These are phyloP conservation scores for Chelon labrosus DNA, from an alignment of 2,797 vertebrate species.

Conservation along the genomic window DNA sequence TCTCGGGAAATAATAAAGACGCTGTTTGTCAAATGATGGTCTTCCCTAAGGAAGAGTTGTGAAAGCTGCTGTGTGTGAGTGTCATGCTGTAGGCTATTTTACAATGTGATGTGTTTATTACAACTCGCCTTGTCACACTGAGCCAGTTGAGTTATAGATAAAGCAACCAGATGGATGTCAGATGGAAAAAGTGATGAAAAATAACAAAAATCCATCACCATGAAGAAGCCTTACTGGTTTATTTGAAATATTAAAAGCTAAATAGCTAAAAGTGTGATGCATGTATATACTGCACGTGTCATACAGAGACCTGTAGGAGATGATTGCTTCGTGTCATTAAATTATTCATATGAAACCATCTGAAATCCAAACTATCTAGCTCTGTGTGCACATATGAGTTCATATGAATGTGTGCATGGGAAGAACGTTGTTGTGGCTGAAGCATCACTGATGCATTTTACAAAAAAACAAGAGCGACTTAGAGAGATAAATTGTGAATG, in stretches of 20 bases:
- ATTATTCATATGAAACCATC: background rate
- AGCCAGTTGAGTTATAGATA: background rate
- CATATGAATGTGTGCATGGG: background rate
- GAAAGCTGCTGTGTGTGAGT: background rate
- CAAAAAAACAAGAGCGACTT: background rate
- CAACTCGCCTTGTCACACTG: background rate
- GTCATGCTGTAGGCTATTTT: background rate
- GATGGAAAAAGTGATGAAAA: background rate
- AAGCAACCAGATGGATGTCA: background rate
- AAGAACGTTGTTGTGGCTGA: background rate
- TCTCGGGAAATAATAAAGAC: conserved; percentile 50
- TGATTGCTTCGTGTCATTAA: background rate
- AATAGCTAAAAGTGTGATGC: background rate
- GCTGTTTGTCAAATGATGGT: conserved; percentile 40
- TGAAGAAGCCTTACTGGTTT: background rate
- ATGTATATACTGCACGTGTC: background rate
- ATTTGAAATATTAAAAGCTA: conserved; percentile 14
- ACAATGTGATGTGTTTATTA: background rate
- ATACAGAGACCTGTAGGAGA: background rate
- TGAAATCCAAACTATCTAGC: background rate
- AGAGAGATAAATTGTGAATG: conserved; percentile 38
- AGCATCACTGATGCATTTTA: conserved; percentile 21
- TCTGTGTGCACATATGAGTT: background rate
- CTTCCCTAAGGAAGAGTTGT: conserved; percentile 14
- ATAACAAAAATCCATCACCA: background rate